phyloP scores from a whole-genome alignment of 1,140 invertebrate genomes.

The Drosophila orosa region DNA sequence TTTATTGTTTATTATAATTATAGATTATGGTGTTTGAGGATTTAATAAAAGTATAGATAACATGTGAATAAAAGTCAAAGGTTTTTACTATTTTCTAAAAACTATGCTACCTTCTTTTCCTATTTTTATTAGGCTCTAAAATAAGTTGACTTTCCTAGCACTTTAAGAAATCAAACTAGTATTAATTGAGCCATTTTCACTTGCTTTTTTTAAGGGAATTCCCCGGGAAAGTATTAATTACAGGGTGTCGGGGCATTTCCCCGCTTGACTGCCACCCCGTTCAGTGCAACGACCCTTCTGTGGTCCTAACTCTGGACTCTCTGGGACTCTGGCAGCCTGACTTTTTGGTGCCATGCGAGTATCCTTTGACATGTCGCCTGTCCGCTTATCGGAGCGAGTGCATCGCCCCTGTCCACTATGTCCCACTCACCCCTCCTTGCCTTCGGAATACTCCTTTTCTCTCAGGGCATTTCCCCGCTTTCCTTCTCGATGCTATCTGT shows the following conservation, averaged over 20 bases:
- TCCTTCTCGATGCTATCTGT: constrained; percentile 59
- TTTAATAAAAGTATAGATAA: background rate
- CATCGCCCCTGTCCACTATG: constrained; percentile 64
- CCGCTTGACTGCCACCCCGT: constrained; percentile 7
- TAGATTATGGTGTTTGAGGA: background rate
- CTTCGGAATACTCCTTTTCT: background rate
- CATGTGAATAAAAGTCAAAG: too few species aligned
- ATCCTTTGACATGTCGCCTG: constrained; percentile 63
- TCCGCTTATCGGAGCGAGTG: constrained; percentile 70
- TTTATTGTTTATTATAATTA: background rate
- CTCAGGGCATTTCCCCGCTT: constrained; percentile 13
- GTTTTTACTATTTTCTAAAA: background rate
- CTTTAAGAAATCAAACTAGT: constrained; percentile 6
- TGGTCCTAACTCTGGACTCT: constrained; percentile 19
- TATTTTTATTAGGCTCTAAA: background rate
- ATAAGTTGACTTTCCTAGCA: background rate
- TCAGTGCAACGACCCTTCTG: constrained; percentile 38
- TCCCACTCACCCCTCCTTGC: background rate
- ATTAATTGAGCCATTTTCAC: constrained; percentile 49
- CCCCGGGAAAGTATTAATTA: constrained; percentile 70
- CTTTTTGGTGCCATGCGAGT: constrained; percentile 60
- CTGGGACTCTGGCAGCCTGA: constrained; percentile 32
- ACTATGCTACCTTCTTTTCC: background rate
- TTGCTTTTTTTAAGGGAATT: constrained; percentile 48
- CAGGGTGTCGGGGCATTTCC: constrained; percentile 13